These are phyloP conservation scores for Pitta sordida DNA, from an alignment of 2,113 vertebrate species.

Conservation along the genomic window DNA sequence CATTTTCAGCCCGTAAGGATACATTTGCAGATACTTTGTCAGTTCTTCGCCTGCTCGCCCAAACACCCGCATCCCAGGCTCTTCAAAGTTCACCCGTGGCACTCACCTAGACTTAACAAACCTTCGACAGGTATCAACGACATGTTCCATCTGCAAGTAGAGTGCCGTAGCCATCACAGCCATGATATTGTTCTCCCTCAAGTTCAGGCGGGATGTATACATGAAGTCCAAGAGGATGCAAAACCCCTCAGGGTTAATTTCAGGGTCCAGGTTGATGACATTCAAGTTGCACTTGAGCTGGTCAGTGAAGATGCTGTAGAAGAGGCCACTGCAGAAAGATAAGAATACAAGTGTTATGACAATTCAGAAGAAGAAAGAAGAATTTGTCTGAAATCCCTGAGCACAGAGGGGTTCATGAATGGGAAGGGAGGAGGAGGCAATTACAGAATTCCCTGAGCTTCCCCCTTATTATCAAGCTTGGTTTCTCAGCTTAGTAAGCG, in stretches of 20 bases:
- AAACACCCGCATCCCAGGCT: background rate
- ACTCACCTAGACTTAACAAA: conserved; percentile 94
- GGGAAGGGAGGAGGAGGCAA: conserved; percentile 6
- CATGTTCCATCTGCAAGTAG: conserved; percentile 98
- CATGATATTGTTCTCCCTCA: conserved; percentile 94
- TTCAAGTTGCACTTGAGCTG: conserved; percentile 96
- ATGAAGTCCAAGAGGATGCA: conserved; percentile 96
- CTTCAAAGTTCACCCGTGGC: background rate
- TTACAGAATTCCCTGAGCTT: conserved; percentile 48
- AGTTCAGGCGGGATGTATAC: conserved; percentile 94
- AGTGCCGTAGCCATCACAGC: conserved; percentile 94
- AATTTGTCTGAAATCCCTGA: background rate
- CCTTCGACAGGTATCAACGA: conserved; percentile 95
- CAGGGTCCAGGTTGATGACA: conserved; percentile 92
- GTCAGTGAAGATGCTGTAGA: conserved; percentile 98
- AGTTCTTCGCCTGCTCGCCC: background rate
- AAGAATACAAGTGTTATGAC: background rate
- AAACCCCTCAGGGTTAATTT: conserved; percentile 95
- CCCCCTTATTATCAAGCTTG: conserved; percentile 47
- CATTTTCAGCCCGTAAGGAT: background rate
- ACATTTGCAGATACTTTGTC: background rate
- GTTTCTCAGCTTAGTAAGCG: conserved; percentile 47
- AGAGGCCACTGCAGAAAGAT: conserved; percentile 85
- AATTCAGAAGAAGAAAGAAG: background rate
- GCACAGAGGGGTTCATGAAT: background rate